Conservation (phyloP, 2,113 vertebrate species). For the Tympanuchus pallidicinctus region DNA sequence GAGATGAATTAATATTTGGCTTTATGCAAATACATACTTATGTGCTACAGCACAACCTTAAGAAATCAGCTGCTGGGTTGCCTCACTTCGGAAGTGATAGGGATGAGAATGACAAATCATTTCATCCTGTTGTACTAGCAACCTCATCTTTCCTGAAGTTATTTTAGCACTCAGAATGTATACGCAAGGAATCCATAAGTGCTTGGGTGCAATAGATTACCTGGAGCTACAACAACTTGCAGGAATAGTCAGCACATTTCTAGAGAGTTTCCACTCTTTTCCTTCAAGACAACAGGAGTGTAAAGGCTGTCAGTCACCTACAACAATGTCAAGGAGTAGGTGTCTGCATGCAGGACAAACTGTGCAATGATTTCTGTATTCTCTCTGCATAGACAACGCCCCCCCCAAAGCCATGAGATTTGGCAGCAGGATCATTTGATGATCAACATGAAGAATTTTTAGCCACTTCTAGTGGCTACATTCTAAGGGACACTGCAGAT, state of each 20-base stretch:
- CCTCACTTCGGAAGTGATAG: not conserved
- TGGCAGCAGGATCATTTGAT: not conserved
- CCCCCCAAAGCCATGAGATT: not conserved
- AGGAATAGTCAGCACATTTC: not conserved
- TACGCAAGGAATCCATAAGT: not conserved
- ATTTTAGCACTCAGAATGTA: not conserved
- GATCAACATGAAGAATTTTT: not conserved
- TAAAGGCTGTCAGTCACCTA: not conserved
- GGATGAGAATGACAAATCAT: not conserved
- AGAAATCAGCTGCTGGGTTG: not conserved
- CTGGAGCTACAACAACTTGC: not conserved
- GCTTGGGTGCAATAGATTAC: not conserved
- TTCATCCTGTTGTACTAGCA: not conserved
- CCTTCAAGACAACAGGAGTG: not conserved
- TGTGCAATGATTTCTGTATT: not conserved
- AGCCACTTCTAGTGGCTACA: not conserved
- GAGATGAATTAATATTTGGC: not conserved
- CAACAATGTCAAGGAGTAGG: not conserved
- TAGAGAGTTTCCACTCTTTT: not conserved
- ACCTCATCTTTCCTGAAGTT: not conserved
- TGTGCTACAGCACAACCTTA: not conserved
- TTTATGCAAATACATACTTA: not conserved
- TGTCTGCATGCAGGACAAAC: not conserved
- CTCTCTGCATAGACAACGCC: not conserved
- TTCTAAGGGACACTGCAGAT: not conserved